Percentiles rank a stretch among this genome's conserved stretches.
Conservation (phyloP, 2,888 invertebrate species). For the Linnaemya tessellans region DNA sequence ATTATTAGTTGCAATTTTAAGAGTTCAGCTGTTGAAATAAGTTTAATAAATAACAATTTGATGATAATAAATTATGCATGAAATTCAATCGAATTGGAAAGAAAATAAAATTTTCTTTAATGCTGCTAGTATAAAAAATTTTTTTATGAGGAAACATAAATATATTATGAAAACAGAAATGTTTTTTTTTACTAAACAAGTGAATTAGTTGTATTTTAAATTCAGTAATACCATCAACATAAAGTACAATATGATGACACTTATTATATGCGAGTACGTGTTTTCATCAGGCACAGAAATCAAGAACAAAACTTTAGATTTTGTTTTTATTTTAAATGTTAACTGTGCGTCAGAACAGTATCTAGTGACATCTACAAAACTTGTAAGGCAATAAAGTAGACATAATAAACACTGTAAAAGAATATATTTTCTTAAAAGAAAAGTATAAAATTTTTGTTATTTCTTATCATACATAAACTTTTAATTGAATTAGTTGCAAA, state of each 20-base stretch:
- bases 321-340: background rate
- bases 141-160: slow-evolving; percentile 3
- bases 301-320: background rate
- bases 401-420: too few relatives aligned
- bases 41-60: background rate
- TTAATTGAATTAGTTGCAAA: too few relatives aligned
- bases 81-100: background rate
- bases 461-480: too few relatives aligned
- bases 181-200: background rate
- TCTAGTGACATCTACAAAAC: too few relatives aligned
- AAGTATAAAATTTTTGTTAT: too few relatives aligned
- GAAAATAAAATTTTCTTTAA: background rate
- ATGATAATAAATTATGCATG: background rate
- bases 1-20: background rate
- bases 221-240: background rate
- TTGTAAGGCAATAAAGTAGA: too few relatives aligned
- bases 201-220: background rate
- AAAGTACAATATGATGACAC: background rate
- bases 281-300: background rate
- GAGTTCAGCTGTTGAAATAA: background rate
- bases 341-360: too few relatives aligned
- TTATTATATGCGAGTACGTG: slow-evolving; percentile 16
- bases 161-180: background rate
- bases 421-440: too few relatives aligned
- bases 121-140: background rate